Evolutionary conservation across 2,113 vertebrate genomes (phyloP).

Genomic region (Hymenochirus boettgeri): DNA sequence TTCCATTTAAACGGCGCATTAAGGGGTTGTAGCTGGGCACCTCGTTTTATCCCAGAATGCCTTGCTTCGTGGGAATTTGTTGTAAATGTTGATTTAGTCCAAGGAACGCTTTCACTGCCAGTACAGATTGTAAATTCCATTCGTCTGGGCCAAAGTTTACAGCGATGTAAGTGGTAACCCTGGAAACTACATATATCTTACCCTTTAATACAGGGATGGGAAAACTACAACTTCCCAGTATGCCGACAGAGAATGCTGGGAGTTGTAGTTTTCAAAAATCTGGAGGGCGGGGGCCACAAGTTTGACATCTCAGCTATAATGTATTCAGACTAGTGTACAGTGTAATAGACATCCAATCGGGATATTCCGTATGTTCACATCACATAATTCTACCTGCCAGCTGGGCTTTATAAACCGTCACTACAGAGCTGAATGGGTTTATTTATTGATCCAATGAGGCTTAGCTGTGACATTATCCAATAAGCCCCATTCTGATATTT

Average conservation of each 20-base stretch:
- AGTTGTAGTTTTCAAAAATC: too few relatives aligned
- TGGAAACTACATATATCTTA: constrained; percentile 1
- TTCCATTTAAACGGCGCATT: too few relatives aligned
- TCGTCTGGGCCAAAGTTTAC: constrained; percentile 21
- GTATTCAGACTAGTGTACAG: too few relatives aligned
- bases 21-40: too few relatives aligned
- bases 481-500: neutral
- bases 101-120: neutral
- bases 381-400: neutral
- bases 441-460: neutral
- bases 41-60: neutral
- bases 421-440: neutral
- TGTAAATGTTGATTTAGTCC: too few relatives aligned
- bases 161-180: constrained; percentile 3
- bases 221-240: too few relatives aligned
- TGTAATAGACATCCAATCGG: too few relatives aligned
- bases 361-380: neutral
- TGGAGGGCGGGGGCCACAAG: too few relatives aligned
- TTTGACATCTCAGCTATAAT: too few relatives aligned
- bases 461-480: neutral
- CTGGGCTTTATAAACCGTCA: neutral
- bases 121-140: constrained; percentile 13
- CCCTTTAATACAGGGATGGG: neutral
- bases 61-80: neutral
- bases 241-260: too few relatives aligned